phyloP scores from a whole-genome alignment of 1,140 invertebrate species.

The Drosophila mojavensis region DNA sequence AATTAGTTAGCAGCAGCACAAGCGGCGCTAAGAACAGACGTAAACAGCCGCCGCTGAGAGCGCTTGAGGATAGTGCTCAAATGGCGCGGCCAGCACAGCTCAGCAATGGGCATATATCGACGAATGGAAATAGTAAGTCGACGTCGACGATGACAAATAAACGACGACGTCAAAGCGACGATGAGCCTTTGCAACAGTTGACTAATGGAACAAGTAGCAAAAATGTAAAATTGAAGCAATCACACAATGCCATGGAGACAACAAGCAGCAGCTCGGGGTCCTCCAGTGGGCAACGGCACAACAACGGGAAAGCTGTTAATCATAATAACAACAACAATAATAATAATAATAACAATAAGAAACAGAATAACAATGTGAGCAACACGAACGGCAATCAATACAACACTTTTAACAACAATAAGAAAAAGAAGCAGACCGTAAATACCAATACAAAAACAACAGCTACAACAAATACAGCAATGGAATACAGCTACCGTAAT shows the following conservation, averaged over 20 bases:
- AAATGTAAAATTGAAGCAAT: conserved; percentile 39
- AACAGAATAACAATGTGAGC: conserved; percentile 52
- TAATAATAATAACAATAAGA: conserved; percentile 56
- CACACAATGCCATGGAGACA: conserved; percentile 2
- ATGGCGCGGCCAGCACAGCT: conserved; percentile 17
- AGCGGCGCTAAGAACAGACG: conserved; percentile 32
- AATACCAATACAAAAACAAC: conserved; percentile 8
- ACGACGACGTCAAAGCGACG: conserved; percentile 37
- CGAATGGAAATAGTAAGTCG: conserved; percentile 41
- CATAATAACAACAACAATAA: conserved; percentile 33
- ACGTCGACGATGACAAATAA: conserved; percentile 10
- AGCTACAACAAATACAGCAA: conserved; percentile 6
- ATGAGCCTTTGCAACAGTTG: conserved; percentile 24
- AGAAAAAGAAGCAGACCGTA: conserved; percentile 27
- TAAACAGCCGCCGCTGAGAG: background rate
- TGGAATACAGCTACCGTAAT: conserved; percentile 59
- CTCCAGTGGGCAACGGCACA: conserved; percentile 19
- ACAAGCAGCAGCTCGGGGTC: conserved; percentile 11
- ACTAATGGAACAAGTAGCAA: conserved; percentile 52
- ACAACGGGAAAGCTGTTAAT: conserved; percentile 25
- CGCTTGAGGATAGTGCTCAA: conserved; percentile 32
- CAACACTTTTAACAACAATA: conserved; percentile 37
- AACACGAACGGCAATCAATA: conserved; percentile 49
- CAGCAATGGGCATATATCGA: conserved; percentile 50
- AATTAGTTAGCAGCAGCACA: conserved; percentile 41